A percentile compares a stretch with the other conserved stretches of the same genome.
Evolutionary conservation across 1,140 invertebrate species (phyloP).

Genomic region (Zaprionus davidi): DNA sequence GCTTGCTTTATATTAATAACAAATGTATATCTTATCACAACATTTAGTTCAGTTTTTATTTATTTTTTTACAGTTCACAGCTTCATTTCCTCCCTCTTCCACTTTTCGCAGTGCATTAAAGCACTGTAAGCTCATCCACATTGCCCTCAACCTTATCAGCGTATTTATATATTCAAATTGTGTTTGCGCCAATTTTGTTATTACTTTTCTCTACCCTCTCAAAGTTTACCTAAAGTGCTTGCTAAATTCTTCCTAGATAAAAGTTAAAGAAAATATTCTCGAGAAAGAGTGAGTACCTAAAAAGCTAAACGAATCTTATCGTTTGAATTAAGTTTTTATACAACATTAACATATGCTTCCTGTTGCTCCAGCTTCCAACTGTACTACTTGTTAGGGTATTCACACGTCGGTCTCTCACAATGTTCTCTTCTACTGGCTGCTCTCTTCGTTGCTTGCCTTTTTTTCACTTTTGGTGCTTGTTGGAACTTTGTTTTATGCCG

Average conservation of each 20-base stretch:
- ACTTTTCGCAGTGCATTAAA: conserved; percentile 1
- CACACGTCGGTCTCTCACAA: background rate
- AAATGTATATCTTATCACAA: too few relatives aligned
- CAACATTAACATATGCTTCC: too few relatives aligned
- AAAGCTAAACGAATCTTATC: too few relatives aligned
- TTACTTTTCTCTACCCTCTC: conserved; percentile 17
- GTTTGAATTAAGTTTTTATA: too few relatives aligned
- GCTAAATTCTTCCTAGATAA: too few relatives aligned
- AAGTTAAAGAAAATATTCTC: too few relatives aligned
- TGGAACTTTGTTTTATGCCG: conserved; percentile 27
- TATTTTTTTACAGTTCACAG: background rate
- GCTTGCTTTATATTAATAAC: too few relatives aligned
- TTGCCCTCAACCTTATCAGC: conserved; percentile 7
- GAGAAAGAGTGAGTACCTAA: too few relatives aligned
- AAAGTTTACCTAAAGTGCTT: background rate
- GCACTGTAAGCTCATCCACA: background rate
- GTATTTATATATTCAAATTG: conserved; percentile 59
- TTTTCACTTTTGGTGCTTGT: background rate
- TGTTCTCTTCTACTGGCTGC: background rate
- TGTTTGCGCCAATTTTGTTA: conserved; percentile 34
- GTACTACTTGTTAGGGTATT: background rate
- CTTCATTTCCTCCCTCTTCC: background rate
- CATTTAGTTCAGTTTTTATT: background rate
- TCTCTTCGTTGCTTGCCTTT: background rate
- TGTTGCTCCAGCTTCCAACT: too few relatives aligned